A percentile compares a stretch with the other conserved stretches of the same genome.
phyloP scores from a whole-genome alignment of 1,140 invertebrate species.

The Lepidurus packardi region DNA sequence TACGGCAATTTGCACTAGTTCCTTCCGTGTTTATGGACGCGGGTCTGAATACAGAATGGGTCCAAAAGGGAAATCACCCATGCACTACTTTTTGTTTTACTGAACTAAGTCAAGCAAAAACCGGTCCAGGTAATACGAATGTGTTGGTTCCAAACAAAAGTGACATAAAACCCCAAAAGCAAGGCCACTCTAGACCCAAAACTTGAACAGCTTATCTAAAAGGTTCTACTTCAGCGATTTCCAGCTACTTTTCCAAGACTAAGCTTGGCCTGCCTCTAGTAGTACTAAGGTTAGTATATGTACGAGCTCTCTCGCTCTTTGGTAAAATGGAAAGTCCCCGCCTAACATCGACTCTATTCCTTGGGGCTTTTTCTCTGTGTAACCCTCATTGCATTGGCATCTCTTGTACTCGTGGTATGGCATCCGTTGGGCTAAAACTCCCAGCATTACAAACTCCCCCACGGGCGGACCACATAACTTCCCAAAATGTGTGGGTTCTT shows the following conservation, averaged over 20 bases:
- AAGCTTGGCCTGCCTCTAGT: background rate
- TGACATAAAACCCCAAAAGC: background rate
- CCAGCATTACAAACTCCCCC: too few species aligned
- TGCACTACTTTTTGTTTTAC: background rate
- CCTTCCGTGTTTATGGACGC: slow-evolving; percentile 9
- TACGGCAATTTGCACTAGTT: background rate
- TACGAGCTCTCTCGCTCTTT: background rate
- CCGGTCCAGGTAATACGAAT: background rate
- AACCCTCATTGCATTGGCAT: background rate
- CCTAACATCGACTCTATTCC: background rate
- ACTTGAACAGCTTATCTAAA: background rate
- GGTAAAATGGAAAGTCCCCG: slow-evolving; percentile 7
- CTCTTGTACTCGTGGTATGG: background rate
- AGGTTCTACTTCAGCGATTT: background rate
- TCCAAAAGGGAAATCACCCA: slow-evolving; percentile 17
- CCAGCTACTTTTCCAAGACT: background rate
- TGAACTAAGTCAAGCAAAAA: background rate
- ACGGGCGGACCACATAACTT: too few species aligned
- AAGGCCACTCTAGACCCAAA: background rate
- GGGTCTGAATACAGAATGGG: background rate
- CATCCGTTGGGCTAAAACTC: background rate
- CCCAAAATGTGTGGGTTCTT: too few species aligned
- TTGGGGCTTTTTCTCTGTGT: background rate
- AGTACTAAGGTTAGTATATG: background rate
- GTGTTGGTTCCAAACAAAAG: background rate